Conservation (phyloP, 1,140 invertebrate genomes). For the Vanessa atalanta region DNA sequence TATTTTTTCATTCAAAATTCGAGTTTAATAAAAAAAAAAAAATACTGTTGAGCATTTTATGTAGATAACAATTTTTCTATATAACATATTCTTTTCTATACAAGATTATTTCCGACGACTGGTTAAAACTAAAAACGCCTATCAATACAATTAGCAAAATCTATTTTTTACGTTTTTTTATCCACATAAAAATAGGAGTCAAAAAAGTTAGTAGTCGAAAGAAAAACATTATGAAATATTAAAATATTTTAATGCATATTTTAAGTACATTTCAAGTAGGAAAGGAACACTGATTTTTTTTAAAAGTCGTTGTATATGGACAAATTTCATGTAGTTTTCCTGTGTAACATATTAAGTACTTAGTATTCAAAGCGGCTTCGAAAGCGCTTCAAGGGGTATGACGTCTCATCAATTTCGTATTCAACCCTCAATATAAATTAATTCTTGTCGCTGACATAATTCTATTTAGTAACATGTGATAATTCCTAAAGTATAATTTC, state of each 20-base stretch:
- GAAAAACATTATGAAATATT: no score
- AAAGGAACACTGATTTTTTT: neutral
- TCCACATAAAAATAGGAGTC: neutral
- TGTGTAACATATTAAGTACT: constrained; percentile 10
- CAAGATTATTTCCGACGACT: no score
- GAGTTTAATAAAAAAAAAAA: no score
- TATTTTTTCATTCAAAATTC: no score
- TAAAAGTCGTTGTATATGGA: neutral
- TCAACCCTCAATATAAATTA: constrained; percentile 22
- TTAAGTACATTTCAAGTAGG: neutral
- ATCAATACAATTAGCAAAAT: no score
- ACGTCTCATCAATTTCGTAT: constrained; percentile 17
- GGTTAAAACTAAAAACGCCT: no score
- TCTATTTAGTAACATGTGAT: neutral
- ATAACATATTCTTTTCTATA: no score
- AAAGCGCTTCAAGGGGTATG: constrained; percentile 15
- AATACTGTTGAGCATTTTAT: no score
- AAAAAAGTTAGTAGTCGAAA: neutral
- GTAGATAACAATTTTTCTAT: no score
- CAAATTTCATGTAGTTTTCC: neutral
- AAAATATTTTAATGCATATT: no score
- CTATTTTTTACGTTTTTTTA: no score
- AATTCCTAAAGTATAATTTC: neutral
- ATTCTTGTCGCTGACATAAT: constrained; percentile 23
- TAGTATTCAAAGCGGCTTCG: constrained; percentile 17